Percentiles rank a stretch among this genome's conserved stretches.
Evolutionary conservation across 2,797 vertebrate genomes (phyloP).

Genomic region (Otus scops): DNA sequence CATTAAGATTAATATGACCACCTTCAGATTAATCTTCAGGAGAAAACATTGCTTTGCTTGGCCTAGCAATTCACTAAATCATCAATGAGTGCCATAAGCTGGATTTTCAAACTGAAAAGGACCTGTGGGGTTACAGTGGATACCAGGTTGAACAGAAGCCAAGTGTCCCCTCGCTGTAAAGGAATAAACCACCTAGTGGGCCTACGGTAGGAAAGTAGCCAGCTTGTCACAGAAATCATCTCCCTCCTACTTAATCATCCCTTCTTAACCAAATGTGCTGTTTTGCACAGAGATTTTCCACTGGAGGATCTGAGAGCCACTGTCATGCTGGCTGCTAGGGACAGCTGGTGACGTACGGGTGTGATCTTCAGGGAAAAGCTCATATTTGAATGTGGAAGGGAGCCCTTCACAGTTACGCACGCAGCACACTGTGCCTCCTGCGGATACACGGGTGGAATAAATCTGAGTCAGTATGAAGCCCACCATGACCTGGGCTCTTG

Average conservation of each 20-base stretch:
- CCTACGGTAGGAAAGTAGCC: not conserved
- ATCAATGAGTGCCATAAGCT: not conserved
- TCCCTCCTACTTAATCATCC: not conserved
- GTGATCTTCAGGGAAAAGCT: not conserved
- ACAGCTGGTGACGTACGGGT: not conserved
- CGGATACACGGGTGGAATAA: not conserved
- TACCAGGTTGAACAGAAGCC: not conserved
- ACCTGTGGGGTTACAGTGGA: not conserved
- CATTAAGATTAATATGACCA: not conserved
- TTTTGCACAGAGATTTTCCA: not conserved
- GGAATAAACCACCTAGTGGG: not conserved
- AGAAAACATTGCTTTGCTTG: not conserved
- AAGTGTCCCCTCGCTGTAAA: not conserved
- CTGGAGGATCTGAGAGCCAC: not conserved
- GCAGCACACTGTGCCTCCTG: not conserved
- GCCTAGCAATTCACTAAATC: not conserved
- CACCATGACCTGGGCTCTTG: not conserved
- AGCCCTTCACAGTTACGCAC: not conserved
- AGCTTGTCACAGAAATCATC: not conserved
- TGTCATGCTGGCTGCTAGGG: not conserved
- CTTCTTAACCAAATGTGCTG: not conserved
- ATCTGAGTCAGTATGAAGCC: not conserved
- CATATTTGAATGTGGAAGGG: accelerated
- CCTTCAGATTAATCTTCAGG: not conserved
- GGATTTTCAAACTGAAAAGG: not conserved